Evolutionary conservation across 2,113 vertebrate species (phyloP).

Genomic region (Monopterus albus): DNA sequence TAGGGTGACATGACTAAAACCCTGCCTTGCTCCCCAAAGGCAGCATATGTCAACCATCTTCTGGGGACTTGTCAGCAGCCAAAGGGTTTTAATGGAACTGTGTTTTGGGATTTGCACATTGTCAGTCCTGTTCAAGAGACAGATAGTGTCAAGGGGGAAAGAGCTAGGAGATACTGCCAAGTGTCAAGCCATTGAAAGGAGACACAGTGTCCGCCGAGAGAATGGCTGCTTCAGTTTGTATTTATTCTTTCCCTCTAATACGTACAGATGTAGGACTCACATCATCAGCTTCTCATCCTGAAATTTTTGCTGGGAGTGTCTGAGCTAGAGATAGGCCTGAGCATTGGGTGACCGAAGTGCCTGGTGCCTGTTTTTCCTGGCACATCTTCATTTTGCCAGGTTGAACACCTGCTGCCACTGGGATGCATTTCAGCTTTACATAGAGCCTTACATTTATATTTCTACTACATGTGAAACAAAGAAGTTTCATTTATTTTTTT

Average conservation of each 20-base stretch:
- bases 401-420: conserved; percentile 42
- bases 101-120: conserved; percentile 72
- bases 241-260: conserved; percentile 29
- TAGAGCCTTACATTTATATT: too few species aligned
- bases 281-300: conserved; percentile 18
- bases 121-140: conserved; percentile 45
- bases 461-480: too few species aligned
- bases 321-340: conserved; percentile 34
- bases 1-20: conserved; percentile 55
- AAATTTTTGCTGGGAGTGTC: conserved; percentile 23
- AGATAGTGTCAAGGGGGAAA: conserved; percentile 37
- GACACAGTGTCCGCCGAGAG: conserved; percentile 50
- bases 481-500: too few species aligned
- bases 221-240: conserved; percentile 38
- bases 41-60: conserved; percentile 62
- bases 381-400: conserved; percentile 59
- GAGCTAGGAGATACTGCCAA: conserved; percentile 46
- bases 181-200: conserved; percentile 59
- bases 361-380: conserved; percentile 23
- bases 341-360: conserved; percentile 50
- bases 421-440: conserved; percentile 11
- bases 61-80: conserved; percentile 68
- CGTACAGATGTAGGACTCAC: conserved; percentile 40
- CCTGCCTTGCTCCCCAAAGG: conserved; percentile 49
- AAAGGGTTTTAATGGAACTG: conserved; percentile 77